Conservation (phyloP, 2,888 invertebrate species). For the Laothoe populi region DNA sequence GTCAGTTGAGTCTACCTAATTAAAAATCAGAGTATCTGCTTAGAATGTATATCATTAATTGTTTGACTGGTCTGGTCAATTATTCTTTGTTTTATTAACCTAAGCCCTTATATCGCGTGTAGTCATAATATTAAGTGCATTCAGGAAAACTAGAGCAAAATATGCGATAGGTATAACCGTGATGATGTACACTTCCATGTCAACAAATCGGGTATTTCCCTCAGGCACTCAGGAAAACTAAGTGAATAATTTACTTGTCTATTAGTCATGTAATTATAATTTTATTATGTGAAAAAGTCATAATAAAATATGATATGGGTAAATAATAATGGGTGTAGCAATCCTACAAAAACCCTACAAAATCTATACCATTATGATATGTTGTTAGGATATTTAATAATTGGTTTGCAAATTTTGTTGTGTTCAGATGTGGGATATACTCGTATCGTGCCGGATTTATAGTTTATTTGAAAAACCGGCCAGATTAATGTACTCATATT, state of each 20-base stretch:
- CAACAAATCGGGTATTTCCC: constrained; percentile 1
- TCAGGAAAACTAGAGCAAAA: constrained; percentile 27
- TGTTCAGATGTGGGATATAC: too few relatives aligned
- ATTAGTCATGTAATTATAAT: not conserved
- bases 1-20: too few relatives aligned
- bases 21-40: too few relatives aligned
- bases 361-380: too few relatives aligned
- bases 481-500: too few relatives aligned
- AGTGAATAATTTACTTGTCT: not conserved
- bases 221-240: not conserved
- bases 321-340: not conserved
- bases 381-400: too few relatives aligned
- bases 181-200: constrained; percentile 8
- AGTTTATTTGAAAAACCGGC: too few relatives aligned
- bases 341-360: too few relatives aligned
- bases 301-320: not conserved
- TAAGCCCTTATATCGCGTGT: constrained; percentile 22
- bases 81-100: constrained; percentile 17
- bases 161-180: not conserved
- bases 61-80: not conserved
- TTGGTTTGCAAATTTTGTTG: too few relatives aligned
- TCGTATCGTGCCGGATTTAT: too few relatives aligned
- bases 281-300: not conserved
- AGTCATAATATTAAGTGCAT: constrained; percentile 13
- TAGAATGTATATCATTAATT: too few relatives aligned